A percentile compares a stretch with the other conserved stretches of the same genome.
Evolutionary conservation across 2,113 vertebrate genomes (phyloP).

Genomic region (Odobenus rosmarus): DNA sequence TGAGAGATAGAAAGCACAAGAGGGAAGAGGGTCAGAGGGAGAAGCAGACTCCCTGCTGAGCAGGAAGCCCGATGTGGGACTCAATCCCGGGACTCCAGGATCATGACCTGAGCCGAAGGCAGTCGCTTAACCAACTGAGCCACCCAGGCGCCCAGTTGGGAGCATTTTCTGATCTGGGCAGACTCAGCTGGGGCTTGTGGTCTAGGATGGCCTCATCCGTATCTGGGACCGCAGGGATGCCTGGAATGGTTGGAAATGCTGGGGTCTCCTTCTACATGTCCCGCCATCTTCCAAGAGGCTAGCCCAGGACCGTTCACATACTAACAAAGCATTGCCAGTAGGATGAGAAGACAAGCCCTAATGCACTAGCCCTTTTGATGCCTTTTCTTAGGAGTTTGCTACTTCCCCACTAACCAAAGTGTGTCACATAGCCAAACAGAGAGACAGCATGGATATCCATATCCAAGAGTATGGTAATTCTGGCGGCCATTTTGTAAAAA

Average conservation of each 20-base stretch:
- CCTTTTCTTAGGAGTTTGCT: not conserved
- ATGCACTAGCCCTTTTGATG: not conserved
- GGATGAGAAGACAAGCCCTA: not conserved
- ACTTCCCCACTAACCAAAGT: not conserved
- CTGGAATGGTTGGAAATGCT: not conserved
- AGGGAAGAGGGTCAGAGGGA: no score
- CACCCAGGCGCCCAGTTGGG: no score
- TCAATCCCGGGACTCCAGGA: no score
- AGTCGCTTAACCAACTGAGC: no score
- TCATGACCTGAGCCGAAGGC: no score
- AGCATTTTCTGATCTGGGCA: not conserved
- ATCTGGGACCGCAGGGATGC: no score
- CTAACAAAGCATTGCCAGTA: not conserved
- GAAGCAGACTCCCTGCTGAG: no score
- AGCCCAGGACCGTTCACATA: not conserved
- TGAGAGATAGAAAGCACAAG: no score
- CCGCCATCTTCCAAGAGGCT: not conserved
- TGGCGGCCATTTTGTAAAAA: not conserved
- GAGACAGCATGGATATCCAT: not conserved
- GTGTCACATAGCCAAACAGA: not conserved
- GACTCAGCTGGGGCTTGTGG: no score
- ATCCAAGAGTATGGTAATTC: not conserved
- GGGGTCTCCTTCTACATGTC: not conserved
- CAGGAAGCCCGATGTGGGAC: no score
- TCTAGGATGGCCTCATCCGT: not conserved